Conservation (phyloP, 2,888 invertebrate species). For the Microchrysa polita region DNA sequence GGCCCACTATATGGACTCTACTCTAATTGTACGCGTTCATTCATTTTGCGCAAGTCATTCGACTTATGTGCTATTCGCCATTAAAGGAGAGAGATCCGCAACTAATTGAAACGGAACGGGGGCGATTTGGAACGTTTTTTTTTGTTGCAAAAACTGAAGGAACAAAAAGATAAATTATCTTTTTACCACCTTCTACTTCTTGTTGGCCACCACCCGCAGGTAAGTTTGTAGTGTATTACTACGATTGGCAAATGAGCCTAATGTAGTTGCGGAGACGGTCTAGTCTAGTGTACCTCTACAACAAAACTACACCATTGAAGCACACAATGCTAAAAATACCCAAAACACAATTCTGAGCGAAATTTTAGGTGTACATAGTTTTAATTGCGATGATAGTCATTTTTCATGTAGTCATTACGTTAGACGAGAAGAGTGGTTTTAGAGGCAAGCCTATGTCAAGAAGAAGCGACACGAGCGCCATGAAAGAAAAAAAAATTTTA, state of each 20-base stretch:
- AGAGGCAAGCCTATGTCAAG: neutral
- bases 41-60: neutral
- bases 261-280: too few species aligned
- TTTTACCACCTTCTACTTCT: neutral
- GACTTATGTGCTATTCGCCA: neutral
- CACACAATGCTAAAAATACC: neutral
- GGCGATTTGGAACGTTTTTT: too few species aligned
- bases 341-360: neutral
- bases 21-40: neutral
- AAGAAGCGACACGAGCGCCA: neutral
- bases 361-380: neutral
- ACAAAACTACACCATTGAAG: too few species aligned
- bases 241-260: too few species aligned
- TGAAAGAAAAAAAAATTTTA: neutral
- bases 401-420: neutral
- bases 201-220: too few species aligned
- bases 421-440: neutral
- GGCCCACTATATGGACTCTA: too few species aligned
- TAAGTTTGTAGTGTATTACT: too few species aligned
- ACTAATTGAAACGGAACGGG: neutral
- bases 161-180: conserved; percentile 5
- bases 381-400: conserved; percentile 8
- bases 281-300: too few species aligned
- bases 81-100: conserved; percentile 2
- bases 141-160: neutral